A percentile compares a stretch with the other conserved stretches of the same genome.
Evolutionary conservation across 2,797 vertebrate species (phyloP).

Genomic region (Pangasius krempfi): DNA sequence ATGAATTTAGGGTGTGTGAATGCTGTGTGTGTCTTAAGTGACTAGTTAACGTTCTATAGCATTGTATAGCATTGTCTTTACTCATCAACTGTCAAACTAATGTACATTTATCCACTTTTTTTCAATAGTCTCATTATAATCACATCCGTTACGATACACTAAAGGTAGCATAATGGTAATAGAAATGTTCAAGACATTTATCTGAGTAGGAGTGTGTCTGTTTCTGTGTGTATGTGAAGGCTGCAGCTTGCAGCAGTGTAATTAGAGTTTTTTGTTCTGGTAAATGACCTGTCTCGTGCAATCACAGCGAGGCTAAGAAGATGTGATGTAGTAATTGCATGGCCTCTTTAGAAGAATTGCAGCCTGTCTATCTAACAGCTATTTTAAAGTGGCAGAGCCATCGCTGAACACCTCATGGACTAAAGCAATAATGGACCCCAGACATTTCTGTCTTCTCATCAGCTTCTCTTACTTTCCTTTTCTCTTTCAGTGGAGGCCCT

Average conservation of each 20-base stretch:
- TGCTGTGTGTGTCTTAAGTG: background rate
- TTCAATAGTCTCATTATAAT: constrained; percentile 7
- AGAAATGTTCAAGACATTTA: constrained; percentile 31
- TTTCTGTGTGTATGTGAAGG: constrained; percentile 26
- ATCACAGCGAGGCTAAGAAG: constrained; percentile 44
- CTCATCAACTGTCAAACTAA: background rate
- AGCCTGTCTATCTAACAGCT: constrained; percentile 48
- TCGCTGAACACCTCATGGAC: constrained; percentile 34
- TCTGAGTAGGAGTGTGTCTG: constrained; percentile 6
- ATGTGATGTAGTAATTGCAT: constrained; percentile 57
- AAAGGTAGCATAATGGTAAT: constrained; percentile 17
- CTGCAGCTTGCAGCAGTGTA: constrained; percentile 34
- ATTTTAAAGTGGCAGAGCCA: constrained; percentile 39
- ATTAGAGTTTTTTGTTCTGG: constrained; percentile 47
- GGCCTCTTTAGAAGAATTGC: constrained; percentile 57
- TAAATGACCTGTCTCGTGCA: constrained; percentile 57
- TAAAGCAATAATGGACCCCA: constrained; percentile 33
- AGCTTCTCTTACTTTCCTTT: constrained; percentile 28
- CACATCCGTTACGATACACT: background rate
- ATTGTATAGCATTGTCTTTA: background rate
- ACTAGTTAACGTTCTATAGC: background rate
- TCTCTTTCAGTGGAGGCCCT: constrained; percentile 80
- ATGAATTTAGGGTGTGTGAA: background rate
- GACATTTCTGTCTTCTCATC: constrained; percentile 36
- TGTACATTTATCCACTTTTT: background rate